A percentile compares a stretch with the other conserved stretches of the same genome.
phyloP scores from a whole-genome alignment of 2,113 vertebrate genomes.

The Nansenia antarctica region DNA sequence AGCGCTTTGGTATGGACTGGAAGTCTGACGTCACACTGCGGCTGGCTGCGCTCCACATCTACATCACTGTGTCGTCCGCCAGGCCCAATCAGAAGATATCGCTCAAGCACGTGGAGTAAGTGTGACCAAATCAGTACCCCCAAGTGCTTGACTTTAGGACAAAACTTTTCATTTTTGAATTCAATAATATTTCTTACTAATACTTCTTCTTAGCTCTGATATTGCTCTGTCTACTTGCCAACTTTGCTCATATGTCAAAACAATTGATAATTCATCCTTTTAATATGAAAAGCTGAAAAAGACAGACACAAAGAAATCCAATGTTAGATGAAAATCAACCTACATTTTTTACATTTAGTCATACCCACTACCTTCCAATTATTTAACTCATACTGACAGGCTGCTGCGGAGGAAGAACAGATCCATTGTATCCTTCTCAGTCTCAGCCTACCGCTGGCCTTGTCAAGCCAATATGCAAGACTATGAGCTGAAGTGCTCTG shows the following conservation, averaged over 20 bases:
- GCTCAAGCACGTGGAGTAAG: constrained; percentile 97
- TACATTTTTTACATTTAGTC: constrained; percentile 48
- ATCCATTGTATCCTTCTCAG: constrained; percentile 25
- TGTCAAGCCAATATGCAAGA: constrained; percentile 22
- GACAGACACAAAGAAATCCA: constrained; percentile 34
- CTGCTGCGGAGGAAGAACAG: constrained; percentile 47
- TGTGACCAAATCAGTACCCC: no score
- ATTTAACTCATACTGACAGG: constrained; percentile 41
- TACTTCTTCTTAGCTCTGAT: constrained; percentile 15
- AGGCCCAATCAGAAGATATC: constrained; percentile 96
- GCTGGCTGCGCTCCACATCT: constrained; percentile 94
- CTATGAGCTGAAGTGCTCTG: not conserved
- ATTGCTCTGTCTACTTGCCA: constrained; percentile 20
- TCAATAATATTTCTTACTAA: constrained; percentile 25
- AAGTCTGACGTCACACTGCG: constrained; percentile 91
- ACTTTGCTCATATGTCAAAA: constrained; percentile 47
- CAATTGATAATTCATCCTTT: constrained; percentile 49
- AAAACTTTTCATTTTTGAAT: not conserved
- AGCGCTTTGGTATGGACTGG: constrained; percentile 91
- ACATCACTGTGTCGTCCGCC: constrained; percentile 96
- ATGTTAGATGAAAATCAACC: constrained; percentile 51
- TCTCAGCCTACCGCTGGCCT: constrained; percentile 32
- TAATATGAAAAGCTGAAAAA: constrained; percentile 42
- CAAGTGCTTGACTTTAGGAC: no score
- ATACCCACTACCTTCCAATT: constrained; percentile 41